Evolutionary conservation across 2,888 invertebrate species (phyloP), one percentile per base, ranked within the genome.

Genomic region (Orchestes rusci): DNA sequence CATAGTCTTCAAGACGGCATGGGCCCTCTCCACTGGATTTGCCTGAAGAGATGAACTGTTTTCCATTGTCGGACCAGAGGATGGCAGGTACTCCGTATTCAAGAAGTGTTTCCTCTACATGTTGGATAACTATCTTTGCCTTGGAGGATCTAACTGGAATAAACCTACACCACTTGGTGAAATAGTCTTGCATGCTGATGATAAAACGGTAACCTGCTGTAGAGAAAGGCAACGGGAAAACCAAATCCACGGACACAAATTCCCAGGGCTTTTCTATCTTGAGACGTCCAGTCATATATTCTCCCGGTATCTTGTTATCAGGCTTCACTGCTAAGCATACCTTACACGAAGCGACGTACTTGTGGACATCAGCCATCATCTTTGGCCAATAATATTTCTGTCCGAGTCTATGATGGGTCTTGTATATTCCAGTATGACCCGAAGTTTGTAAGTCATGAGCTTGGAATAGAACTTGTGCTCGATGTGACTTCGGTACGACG

Each of bases 341-440:
- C n/a, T n/a, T n/a, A n/a, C n/a, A n/a, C n/a, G n/a, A n/a, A n/a
- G 8, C 10, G 23, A 37, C 23, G 17, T 29, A 37, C 20, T 5
- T 5, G 7, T 20, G 23, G 7, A 37, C 37, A 15, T 37, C 37
- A 7, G 13, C 16, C 4, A 20, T 20, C 37, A 37, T 37, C 15
- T 37, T 37, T 37, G 37, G 37, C 44, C 39, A 44, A 33, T 40
- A 44, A 32, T 41, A 44, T n/a, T 35, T 42, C 27, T 35, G 35
- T n/a, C 20, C 28, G n/a, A 45, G n/a, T 16, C 45, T 42, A 10
- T 31, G 7, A 23, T 20, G 34, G 8, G 45, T 45, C 18, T 45
- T 45, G 17, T 42, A 46, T 3, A 46, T 38, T 5, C 46, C 46
- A 3, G 16, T 16, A 15, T 48, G 43, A 2, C 48, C 48, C 2